phyloP scores from a whole-genome alignment of 2,113 vertebrate genomes.

The Oryzias celebensis region DNA sequence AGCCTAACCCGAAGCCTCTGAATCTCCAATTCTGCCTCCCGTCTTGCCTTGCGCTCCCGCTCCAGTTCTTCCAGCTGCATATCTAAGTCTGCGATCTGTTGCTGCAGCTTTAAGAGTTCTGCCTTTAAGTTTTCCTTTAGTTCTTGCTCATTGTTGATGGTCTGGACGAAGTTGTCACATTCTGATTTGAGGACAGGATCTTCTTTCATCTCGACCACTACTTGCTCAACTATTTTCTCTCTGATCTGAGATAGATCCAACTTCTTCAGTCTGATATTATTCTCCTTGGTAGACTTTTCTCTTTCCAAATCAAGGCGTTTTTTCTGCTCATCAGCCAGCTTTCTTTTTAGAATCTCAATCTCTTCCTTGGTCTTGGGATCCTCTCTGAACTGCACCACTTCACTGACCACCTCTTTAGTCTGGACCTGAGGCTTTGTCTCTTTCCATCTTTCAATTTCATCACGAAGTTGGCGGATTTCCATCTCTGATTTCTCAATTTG shows the following conservation, averaged over 20 bases:
- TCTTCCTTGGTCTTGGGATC: slow-evolving; percentile 93
- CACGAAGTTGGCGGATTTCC: slow-evolving; percentile 90
- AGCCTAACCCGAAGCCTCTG: slow-evolving; percentile 85
- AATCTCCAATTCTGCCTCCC: slow-evolving; percentile 92
- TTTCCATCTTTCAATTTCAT: slow-evolving; percentile 91
- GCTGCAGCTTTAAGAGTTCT: slow-evolving; percentile 85
- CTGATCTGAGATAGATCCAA: slow-evolving; percentile 87
- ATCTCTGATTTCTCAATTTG: slow-evolving; percentile 87
- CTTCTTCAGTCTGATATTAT: slow-evolving; percentile 86
- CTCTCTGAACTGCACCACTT: slow-evolving; percentile 90
- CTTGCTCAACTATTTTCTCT: slow-evolving; percentile 90
- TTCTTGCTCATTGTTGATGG: slow-evolving; percentile 86
- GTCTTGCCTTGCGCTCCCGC: slow-evolving; percentile 84
- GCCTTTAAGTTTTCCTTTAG: slow-evolving; percentile 84
- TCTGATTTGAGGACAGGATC: slow-evolving; percentile 87
- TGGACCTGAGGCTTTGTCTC: slow-evolving; percentile 91
- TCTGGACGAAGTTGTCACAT: slow-evolving; percentile 80
- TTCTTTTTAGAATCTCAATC: slow-evolving; percentile 83
- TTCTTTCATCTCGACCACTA: slow-evolving; percentile 90
- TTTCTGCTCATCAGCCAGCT: slow-evolving; percentile 88
- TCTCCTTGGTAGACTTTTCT: slow-evolving; percentile 80
- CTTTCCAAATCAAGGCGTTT: slow-evolving; percentile 88
- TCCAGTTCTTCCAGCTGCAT: slow-evolving; percentile 90
- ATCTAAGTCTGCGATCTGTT: slow-evolving; percentile 85
- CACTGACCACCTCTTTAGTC: slow-evolving; percentile 91